A percentile compares a stretch with the other conserved stretches of the same genome.
phyloP scores from a whole-genome alignment of 2,797 vertebrate genomes.

The Fundulus diaphanus region DNA sequence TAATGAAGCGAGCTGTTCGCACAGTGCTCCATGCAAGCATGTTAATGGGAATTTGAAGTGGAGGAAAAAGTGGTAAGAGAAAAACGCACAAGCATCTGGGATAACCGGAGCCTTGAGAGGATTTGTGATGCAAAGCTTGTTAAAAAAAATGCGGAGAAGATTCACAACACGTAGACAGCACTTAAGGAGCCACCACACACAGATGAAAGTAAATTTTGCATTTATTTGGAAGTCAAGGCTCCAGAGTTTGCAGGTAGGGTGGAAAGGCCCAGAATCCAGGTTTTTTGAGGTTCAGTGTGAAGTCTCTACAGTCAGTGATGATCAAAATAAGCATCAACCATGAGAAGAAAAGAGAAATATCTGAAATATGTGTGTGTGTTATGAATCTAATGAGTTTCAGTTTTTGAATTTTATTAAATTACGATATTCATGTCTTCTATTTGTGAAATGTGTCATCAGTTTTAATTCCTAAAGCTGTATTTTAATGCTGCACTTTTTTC shows the following conservation, averaged over 20 bases:
- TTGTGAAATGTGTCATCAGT: neutral
- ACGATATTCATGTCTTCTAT: neutral
- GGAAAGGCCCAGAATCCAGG: neutral
- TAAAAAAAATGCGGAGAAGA: neutral
- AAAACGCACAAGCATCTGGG: neutral
- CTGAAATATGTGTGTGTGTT: neutral
- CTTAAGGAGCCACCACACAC: neutral
- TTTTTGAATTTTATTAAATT: neutral
- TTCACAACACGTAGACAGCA: neutral
- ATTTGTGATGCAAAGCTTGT: constrained; percentile 2
- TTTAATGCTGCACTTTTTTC: neutral
- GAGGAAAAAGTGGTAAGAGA: neutral
- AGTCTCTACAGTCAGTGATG: neutral
- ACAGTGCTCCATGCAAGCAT: neutral
- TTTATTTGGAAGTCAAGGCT: neutral
- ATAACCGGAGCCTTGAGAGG: neutral
- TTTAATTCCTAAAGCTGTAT: rapidly evolving
- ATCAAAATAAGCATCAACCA: neutral
- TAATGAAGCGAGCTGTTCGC: constrained; percentile 1
- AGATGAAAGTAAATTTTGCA: constrained; percentile 6
- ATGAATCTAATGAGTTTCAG: neutral
- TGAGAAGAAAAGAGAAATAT: neutral
- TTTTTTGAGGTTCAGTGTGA: neutral
- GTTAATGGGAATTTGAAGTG: neutral
- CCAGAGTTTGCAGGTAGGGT: neutral